Evolutionary conservation across 53 echinoderm and acorn worm species (phyloP), one percentile per base, ranked within the genome.

Genomic region (Temnopleurus reevesii): DNA sequence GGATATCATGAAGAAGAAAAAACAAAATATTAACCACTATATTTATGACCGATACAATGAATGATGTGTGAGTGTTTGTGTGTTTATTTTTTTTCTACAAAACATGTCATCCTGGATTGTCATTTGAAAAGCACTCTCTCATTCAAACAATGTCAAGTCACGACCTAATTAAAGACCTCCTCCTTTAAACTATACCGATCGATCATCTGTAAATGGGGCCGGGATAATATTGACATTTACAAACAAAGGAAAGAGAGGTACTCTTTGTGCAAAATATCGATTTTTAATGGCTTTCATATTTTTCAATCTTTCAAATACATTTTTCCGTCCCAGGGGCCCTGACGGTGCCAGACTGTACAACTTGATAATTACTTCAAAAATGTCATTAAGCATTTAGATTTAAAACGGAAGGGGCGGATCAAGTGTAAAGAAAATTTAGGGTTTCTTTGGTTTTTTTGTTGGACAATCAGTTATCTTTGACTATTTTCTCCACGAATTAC

Each of bases 101-200:
- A 51, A 51, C 53, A 8, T 10, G 15, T 15, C n/a, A n/a, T n/a
- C n/a, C n/a, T n/a, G n/a, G n/a, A n/a, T n/a, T n/a, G n/a, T n/a
- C n/a, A n/a, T n/a, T n/a, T n/a, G n/a, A n/a, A n/a, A n/a, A n/a
- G n/a, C n/a, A n/a, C n/a, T n/a, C n/a, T n/a, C n/a, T n/a, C n/a
- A 49, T 49, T 15, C 49, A 12, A 49, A 25, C 12, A 26, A 12
- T 79, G 49, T 17, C 13, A 28, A 13, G 49, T 46, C 49, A 46
- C 79, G 79, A 79, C 79, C 79, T 79, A 79, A 79, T 79, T 79
- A 79, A 79, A 79, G 27, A 13, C 41, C 47, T 47, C 27, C 30
- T 18, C 17, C 27, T 45, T 25, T 77, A 43, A 35, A 15, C 76
- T 38, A 41, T 31, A 6, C 44, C 76, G 49, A 79, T 79, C 79